phyloP scores from a whole-genome alignment of 2,888 invertebrate genomes.

The Melipona bicolor region DNA sequence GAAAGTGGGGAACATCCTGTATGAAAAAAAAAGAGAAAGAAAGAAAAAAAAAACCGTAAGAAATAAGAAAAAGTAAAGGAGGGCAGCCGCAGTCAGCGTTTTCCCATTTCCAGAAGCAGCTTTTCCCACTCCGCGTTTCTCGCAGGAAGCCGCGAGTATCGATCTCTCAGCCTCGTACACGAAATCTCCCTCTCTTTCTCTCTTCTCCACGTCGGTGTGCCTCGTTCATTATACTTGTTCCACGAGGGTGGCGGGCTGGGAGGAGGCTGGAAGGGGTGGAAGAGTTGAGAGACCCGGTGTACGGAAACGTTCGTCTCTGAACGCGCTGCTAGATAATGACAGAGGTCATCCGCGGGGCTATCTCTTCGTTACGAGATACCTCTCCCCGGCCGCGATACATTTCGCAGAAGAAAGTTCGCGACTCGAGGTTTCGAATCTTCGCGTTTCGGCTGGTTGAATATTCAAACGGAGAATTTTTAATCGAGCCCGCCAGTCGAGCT shows the following conservation, averaged over 20 bases:
- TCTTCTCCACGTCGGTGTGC: neutral
- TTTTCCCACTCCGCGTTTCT: conserved; percentile 33
- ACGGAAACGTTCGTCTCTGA: conserved; percentile 39
- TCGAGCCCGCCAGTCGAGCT: neutral
- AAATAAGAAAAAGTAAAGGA: neutral
- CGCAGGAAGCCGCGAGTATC: conserved; percentile 55
- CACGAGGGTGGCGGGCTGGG: neutral
- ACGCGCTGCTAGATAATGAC: conserved; percentile 70
- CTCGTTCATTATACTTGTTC: conserved; percentile 56
- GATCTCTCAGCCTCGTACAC: conserved; percentile 56
- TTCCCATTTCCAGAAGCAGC: conserved; percentile 44
- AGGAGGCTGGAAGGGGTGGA: conserved; percentile 19
- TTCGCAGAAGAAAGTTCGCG: neutral
- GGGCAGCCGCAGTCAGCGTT: conserved; percentile 25
- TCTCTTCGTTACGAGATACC: conserved; percentile 39
- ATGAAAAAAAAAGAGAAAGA: neutral
- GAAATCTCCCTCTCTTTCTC: conserved; percentile 38
- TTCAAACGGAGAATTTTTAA: neutral
- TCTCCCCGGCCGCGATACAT: neutral
- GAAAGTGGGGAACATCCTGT: too few species aligned
- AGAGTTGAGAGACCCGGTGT: conserved; percentile 28
- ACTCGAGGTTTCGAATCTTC: too few species aligned
- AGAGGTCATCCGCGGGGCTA: conserved; percentile 73
- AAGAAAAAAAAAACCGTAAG: too few species aligned
- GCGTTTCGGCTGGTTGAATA: neutral